These are phyloP conservation scores for Schlechtendalia chinensis DNA, from an alignment of 1,140 invertebrate genomes.

Conservation along the genomic window DNA sequence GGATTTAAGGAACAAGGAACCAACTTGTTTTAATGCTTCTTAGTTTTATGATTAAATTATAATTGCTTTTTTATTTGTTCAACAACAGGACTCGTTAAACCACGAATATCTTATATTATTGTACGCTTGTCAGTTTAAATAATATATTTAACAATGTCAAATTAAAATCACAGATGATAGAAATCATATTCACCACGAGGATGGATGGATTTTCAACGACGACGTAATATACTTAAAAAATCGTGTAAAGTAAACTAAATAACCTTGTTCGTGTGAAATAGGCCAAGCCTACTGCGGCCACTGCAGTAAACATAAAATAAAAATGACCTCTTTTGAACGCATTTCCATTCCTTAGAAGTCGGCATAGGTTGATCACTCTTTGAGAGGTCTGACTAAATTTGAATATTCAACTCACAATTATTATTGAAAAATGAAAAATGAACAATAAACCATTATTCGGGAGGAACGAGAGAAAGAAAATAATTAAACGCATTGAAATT, in stretches of 20 bases:
- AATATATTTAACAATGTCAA: neutral
- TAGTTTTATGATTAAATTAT: neutral
- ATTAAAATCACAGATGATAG: neutral
- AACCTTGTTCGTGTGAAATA: neutral
- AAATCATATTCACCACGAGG: neutral
- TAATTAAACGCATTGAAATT: constrained; percentile 22
- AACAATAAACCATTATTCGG: constrained; percentile 13
- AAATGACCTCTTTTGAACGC: neutral
- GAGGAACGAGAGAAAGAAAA: constrained; percentile 3
- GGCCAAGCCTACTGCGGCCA: too few relatives aligned
- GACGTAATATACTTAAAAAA: neutral
- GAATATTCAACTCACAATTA: constrained; percentile 9
- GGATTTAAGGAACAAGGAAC: neutral
- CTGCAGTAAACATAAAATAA: neutral
- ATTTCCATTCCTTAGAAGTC: constrained; percentile 6
- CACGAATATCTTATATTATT: neutral
- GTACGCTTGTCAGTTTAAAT: neutral
- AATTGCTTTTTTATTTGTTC: neutral
- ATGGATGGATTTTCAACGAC: constrained; percentile 3
- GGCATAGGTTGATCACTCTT: neutral
- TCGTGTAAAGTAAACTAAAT: neutral
- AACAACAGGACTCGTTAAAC: neutral
- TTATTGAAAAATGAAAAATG: neutral
- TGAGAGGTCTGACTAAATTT: neutral
- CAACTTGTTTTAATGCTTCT: neutral